Evolutionary conservation across 2,888 invertebrate genomes (phyloP), one percentile per base, ranked within the genome.

Genomic region (Drosophila meridionalis): DNA sequence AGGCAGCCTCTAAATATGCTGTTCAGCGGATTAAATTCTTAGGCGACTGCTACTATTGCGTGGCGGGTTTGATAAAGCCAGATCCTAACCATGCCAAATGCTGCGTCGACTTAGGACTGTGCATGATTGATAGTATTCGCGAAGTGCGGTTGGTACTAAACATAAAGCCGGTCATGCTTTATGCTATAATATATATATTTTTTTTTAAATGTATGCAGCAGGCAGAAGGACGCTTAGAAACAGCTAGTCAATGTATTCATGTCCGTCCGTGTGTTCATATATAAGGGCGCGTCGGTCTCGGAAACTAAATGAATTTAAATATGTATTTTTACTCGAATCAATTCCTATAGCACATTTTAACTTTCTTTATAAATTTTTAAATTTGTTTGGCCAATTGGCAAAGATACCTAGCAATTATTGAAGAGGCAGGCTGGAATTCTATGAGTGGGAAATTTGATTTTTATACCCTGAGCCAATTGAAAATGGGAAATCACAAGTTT

Each of bases 41-140:
- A 66, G 98, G 98, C 0, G 98, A 98, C 90, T 98, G 98, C 90
- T 98, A 98, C 91, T 98, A 98, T 92, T 97, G 98, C 90, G 97
- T 98, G 3, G 96, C 97, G 48, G 98, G 98, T 0, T 94, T 98
- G 47, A 97, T 97, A 0, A 94, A 95, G 30, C 95, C 96, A 0
- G 96, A 95, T 74, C 94, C 94, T 0, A 95, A 96, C 68, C 98
- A 98, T 89, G 98, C 98, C 0, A 96, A 96, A 89, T 97, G 97
- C 91, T 98, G 98, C 92, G 97, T 98, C 0, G 96, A 97, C 80
- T 94, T 98, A 69, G 98, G 98, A 0, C 93, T 98, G 8, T 96
- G 96, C 88, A 98, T 98, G 98, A 98, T 98, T 69, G 76, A 97
- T 97, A 70, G 98, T 97, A 85, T 96, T 14, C 69, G 96, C 89